Percentiles rank a stretch among this genome's conserved stretches.
These are phyloP conservation scores for Dolichotis patagonum DNA, from an alignment of 2,113 vertebrate species.

Conservation along the genomic window DNA sequence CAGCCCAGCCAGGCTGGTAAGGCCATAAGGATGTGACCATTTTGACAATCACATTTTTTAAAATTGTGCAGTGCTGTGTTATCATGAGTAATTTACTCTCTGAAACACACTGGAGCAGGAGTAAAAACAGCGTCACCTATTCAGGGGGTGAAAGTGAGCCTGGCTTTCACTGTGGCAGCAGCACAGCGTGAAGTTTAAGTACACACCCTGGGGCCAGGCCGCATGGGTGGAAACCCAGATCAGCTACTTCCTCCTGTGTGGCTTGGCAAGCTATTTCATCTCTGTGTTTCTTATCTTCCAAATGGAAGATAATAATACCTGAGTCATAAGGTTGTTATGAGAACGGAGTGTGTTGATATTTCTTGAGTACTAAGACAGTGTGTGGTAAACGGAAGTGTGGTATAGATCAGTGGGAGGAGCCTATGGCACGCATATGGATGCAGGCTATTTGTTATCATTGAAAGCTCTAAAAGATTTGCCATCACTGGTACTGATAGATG, in stretches of 20 bases:
- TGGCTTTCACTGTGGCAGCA: background rate
- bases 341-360: conserved; percentile 48
- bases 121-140: background rate
- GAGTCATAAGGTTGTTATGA: background rate
- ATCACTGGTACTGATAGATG: background rate
- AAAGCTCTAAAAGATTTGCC: background rate
- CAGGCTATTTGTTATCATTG: background rate
- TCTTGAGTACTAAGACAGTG: conserved; percentile 46
- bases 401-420: background rate
- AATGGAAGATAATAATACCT: conserved; percentile 34
- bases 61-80: background rate
- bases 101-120: background rate
- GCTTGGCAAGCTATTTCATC: background rate
- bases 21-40: background rate
- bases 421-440: background rate
- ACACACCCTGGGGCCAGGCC: background rate
- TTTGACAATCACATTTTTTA: background rate
- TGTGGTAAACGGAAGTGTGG: background rate
- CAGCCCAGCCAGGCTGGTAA: background rate
- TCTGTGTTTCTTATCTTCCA: conserved; percentile 46
- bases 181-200: background rate
- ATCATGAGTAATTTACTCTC: background rate
- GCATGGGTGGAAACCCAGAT: background rate
- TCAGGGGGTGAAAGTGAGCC: background rate
- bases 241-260: background rate